A percentile compares a stretch with the other conserved stretches of the same genome.
These are phyloP conservation scores for Danio rerio DNA, from an alignment of 2,113 vertebrate genomes.

Conservation along the genomic window GRCz12tu NC_133180.1:71594501-71595000, in stretches of 20 bases:
- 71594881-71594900: too few species aligned
- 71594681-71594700: constrained; percentile 50
- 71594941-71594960: too few species aligned
- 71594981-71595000: constrained; percentile 55
- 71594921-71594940: too few species aligned
- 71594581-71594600: constrained; percentile 77
- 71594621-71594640: constrained; percentile 85
- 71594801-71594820: too few species aligned
- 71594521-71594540: neutral
- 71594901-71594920: too few species aligned
- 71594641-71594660: constrained; percentile 83
- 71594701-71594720: constrained; percentile 13
- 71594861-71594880: too few species aligned
- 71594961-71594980: constrained; percentile 28
- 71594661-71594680: constrained; percentile 76
- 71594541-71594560: neutral
- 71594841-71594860: too few species aligned
- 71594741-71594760: constrained; percentile 50
- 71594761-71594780: too few species aligned
- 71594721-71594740: constrained; percentile 46
- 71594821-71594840: too few species aligned
- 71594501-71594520: neutral
- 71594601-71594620: constrained; percentile 71
- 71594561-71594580: constrained; percentile 39
- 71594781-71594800: too few species aligned